phyloP scores from a whole-genome alignment of 1,140 invertebrate genomes.

The Eriocheir sinensis region DNA sequence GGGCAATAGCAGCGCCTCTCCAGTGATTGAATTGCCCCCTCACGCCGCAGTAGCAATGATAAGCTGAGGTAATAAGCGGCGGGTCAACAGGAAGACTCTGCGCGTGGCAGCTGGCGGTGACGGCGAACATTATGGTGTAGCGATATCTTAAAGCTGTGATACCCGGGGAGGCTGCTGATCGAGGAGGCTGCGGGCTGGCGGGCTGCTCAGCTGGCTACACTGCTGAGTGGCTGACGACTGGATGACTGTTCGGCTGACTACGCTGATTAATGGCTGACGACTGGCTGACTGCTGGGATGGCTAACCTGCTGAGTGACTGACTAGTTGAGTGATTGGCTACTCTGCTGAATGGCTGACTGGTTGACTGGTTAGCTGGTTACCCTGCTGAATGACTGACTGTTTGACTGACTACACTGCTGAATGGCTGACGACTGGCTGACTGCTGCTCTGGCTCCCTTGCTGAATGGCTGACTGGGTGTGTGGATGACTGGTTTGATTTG shows the following conservation, averaged over 20 bases:
- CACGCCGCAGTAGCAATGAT: background rate
- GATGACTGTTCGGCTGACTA: background rate
- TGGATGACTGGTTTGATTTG: no score
- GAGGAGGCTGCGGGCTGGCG: background rate
- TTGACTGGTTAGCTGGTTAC: background rate
- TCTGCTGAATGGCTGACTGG: background rate
- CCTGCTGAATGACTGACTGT: no score
- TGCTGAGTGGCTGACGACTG: background rate
- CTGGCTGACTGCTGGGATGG: background rate
- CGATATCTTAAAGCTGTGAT: conserved; percentile 24
- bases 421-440: no score
- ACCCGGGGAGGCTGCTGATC: background rate
- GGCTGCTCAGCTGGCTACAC: background rate
- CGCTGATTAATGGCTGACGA: no score
- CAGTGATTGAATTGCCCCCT: background rate
- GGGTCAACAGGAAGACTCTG: background rate
- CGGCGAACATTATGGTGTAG: conserved; percentile 1
- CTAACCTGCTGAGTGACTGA: background rate
- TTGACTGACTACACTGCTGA: no score
- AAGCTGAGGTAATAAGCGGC: background rate
- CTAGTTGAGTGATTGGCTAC: background rate
- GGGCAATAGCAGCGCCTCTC: no score
- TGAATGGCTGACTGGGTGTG: no score
- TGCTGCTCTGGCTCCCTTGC: no score
- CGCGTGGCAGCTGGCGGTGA: background rate